Evolutionary conservation across 1,140 invertebrate species (phyloP).

Genomic region (Lepidurus arcticus): DNA sequence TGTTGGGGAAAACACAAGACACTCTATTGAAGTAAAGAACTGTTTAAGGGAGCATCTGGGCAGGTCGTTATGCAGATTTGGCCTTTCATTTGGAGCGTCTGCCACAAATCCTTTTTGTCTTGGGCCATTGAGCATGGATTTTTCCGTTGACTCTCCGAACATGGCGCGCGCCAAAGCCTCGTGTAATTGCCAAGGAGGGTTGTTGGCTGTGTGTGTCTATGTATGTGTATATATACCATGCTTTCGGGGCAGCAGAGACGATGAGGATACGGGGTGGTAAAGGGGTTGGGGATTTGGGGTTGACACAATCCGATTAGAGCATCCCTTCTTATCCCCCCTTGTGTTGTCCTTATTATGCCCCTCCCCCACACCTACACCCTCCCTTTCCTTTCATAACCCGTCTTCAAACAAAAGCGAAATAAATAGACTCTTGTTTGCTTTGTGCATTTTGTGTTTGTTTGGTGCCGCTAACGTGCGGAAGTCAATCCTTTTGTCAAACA

Average conservation of each 20-base stretch:
- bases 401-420: constrained; percentile 10
- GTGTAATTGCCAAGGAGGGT: constrained; percentile 21
- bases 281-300: constrained; percentile 16
- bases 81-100: constrained; percentile 18
- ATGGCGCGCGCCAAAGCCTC: constrained; percentile 11
- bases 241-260: neutral
- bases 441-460: neutral
- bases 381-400: neutral
- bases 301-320: constrained; percentile 9
- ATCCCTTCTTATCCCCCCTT: neutral
- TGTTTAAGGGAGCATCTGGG: constrained; percentile 10
- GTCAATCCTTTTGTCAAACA: constrained; percentile 13
- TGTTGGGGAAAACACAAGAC: constrained; percentile 8
- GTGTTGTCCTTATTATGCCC: neutral
- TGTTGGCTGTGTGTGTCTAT: neutral
- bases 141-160: neutral
- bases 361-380: neutral
- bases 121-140: constrained; percentile 18
- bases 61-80: constrained; percentile 18
- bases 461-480: neutral
- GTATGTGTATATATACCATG: neutral
- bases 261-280: neutral
- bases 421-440: neutral
- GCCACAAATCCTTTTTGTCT: constrained; percentile 19
- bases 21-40: neutral